phyloP scores from a whole-genome alignment of 2,113 vertebrate species.

The Poeciliopsis turrubarensis region DNA sequence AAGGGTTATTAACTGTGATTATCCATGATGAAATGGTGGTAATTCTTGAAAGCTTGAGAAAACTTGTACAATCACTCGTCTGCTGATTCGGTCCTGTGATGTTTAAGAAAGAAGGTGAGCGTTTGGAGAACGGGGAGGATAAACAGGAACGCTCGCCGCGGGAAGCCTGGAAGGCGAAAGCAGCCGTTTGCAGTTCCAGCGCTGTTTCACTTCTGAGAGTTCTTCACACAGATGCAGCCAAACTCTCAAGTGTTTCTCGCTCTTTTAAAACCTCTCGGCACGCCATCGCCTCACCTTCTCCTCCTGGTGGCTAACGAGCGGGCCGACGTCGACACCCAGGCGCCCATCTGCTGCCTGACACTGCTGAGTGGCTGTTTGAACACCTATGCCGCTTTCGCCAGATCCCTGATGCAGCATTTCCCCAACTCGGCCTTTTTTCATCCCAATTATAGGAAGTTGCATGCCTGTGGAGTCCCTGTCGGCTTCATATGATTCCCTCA shows the following conservation, averaged over 20 bases:
- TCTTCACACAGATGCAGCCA: neutral
- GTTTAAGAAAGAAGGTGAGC: constrained; percentile 56
- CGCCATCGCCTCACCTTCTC: neutral
- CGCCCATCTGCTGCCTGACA: constrained; percentile 62
- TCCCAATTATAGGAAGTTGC: constrained; percentile 74
- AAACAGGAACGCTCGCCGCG: constrained; percentile 32
- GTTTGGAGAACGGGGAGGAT: constrained; percentile 25
- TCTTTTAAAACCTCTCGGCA: constrained; percentile 6
- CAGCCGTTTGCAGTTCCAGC: constrained; percentile 26
- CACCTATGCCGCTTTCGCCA: constrained; percentile 48
- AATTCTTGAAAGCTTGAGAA: constrained; percentile 75
- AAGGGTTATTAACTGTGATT: constrained; percentile 79
- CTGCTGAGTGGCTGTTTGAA: constrained; percentile 67
- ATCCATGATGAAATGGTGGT: constrained; percentile 73
- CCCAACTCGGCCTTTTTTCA: constrained; percentile 15
- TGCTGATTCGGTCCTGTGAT: constrained; percentile 68
- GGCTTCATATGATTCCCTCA: constrained; percentile 61
- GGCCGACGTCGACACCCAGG: constrained; percentile 24
- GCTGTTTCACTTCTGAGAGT: constrained; percentile 28
- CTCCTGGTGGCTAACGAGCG: constrained; percentile 52
- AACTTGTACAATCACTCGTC: constrained; percentile 71
- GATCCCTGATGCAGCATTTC: constrained; percentile 72
- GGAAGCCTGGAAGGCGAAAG: constrained; percentile 39
- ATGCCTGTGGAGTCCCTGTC: constrained; percentile 68
- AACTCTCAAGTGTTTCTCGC: constrained; percentile 48